Evolutionary conservation across 2,113 vertebrate species (phyloP), one percentile per base, ranked within the genome.

Genomic region (Ameiurus melas): DNA sequence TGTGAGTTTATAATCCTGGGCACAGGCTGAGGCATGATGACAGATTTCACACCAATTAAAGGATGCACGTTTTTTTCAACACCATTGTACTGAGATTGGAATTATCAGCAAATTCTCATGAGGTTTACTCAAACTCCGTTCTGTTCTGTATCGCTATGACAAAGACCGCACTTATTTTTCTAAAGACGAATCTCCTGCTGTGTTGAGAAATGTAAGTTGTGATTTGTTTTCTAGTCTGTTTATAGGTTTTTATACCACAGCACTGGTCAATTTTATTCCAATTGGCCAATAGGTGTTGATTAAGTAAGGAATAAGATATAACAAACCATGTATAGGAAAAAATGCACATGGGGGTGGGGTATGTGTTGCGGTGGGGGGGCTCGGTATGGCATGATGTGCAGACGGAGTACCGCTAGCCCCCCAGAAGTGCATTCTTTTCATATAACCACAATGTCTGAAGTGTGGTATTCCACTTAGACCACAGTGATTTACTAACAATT

Each of bases 1-100:
- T 80, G 77, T 81, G n/a, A 84, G 77, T 84, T 85, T 83, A 80
- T 43, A 60, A 87, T 87, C 43, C 66, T 60, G 60, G 27, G 51
- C 51, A 36, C 84, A 62, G 86, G 70, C 79, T 58, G 77, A 85
- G 66, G 43, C 68, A 85, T 53, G 60, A 81, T 57, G 84, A 66
- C 27, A 73, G 36, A 86, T 84, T 90, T 86, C 87, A 84, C 85
- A 84, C 55, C 60, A 87, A 57, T 57, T 75, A 85, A 87, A 87
- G 36, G 58, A 73, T 70, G 3, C 58, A 39, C 20, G 5, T 43
- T 84, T 43, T 25, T 88, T 86, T 84, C 62, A 71, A 83, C 84
- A 83, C 30, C 84, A 84, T 86, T 86, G 83, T 64, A 88, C 68
- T 55, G 87, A 62, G n/a, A 43, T 77, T 30, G 43, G 77, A 73